Evolutionary conservation across 23 tunicate genomes (phyloP).

Genomic region (Ascidia mentula): DNA sequence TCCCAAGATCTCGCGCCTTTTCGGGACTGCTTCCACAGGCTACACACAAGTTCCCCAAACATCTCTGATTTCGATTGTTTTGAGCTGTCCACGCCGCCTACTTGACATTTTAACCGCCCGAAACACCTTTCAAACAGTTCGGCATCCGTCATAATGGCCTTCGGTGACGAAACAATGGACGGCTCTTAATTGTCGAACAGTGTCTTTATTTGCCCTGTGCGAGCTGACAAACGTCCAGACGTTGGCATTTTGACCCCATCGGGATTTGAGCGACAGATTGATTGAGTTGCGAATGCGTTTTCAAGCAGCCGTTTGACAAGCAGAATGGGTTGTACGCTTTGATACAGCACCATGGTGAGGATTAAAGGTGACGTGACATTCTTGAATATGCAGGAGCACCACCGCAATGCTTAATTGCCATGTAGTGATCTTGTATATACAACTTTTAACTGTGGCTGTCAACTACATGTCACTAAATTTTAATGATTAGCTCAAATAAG

Average conservation of each 20-base stretch:
- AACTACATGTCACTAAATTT: no score
- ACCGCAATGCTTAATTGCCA: no score
- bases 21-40: neutral
- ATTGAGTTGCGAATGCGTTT: neutral
- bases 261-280: neutral
- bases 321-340: neutral
- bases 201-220: neutral
- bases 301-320: constrained; percentile 4
- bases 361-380: neutral
- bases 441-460: no score
- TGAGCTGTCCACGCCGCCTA: no score
- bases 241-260: neutral
- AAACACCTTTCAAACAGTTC: neutral
- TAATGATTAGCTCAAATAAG: no score
- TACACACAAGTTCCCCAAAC: neutral
- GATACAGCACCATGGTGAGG: neutral
- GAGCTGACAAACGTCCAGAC: neutral
- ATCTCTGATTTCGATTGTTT: neutral
- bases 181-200: neutral
- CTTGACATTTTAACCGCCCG: no score
- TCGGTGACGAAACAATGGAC: neutral
- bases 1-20: neutral
- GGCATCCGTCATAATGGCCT: neutral
- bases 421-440: no score
- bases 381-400: neutral